These are phyloP conservation scores for Turritopsis dohrnii DNA, from an alignment of 30 jellyfish, hydroid and myxozoan genomes.

Conservation along the genomic window DNA sequence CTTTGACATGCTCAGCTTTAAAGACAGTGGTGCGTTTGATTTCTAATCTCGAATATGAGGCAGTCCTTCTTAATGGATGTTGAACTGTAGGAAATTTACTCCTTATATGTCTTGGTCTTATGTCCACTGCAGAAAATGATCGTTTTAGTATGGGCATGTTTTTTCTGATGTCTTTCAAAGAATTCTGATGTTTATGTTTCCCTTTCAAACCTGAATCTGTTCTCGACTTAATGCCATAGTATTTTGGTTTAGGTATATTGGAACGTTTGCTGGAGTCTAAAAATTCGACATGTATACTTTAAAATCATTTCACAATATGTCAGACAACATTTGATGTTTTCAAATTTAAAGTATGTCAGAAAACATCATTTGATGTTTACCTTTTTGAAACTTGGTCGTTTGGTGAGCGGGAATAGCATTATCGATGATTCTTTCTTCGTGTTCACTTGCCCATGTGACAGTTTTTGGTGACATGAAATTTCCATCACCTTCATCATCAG, in stretches of 20 bases:
- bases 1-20: constrained; percentile 40
- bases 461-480: constrained; percentile 65
- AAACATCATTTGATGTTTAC: neutral
- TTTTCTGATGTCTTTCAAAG: neutral
- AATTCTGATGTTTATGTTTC: neutral
- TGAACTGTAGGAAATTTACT: constrained; percentile 40
- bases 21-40: constrained; percentile 30
- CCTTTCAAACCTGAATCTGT: constrained; percentile 83
- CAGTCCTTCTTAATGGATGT: constrained; percentile 65
- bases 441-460: constrained; percentile 90
- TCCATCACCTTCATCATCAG: constrained; percentile 12
- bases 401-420: constrained; percentile 18
- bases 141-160: constrained; percentile 46
- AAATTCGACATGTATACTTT: neutral
- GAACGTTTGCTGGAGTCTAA: constrained; percentile 18
- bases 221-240: constrained; percentile 64
- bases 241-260: constrained; percentile 53
- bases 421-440: constrained; percentile 79
- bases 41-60: constrained; percentile 56
- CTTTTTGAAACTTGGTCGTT: neutral
- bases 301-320: too few species aligned
- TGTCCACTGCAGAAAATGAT: constrained; percentile 82
- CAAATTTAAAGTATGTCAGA: neutral
- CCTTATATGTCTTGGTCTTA: constrained; percentile 36
- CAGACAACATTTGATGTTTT: neutral